phyloP scores from a whole-genome alignment of 2,113 vertebrate genomes.

The Eleginops maclovinus region DNA sequence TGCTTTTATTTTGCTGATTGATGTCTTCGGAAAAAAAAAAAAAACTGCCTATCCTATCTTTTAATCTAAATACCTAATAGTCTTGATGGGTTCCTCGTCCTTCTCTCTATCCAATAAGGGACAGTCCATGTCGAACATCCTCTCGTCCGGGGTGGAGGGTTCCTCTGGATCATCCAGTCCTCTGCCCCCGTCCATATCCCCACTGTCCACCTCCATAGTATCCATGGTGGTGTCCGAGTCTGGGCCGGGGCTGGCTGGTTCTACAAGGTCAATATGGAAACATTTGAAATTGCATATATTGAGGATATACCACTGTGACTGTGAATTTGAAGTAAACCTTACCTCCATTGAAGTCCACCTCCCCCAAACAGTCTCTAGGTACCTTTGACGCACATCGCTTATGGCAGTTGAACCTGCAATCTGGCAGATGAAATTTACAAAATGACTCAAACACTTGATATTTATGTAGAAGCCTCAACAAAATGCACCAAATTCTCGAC shows the following conservation, averaged over 20 bases:
- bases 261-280: conserved; percentile 70
- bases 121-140: conserved; percentile 94
- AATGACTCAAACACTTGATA: neutral
- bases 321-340: conserved; percentile 44
- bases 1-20: too few relatives aligned
- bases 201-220: conserved; percentile 96
- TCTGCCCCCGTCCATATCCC: conserved; percentile 89
- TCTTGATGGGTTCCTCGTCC: conserved; percentile 93
- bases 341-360: conserved; percentile 97
- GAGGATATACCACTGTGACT: neutral
- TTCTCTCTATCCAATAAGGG: conserved; percentile 92
- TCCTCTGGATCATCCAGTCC: conserved; percentile 93
- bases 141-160: conserved; percentile 93
- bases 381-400: conserved; percentile 98
- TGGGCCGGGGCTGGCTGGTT: conserved; percentile 91
- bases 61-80: conserved; percentile 87
- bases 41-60: neutral
- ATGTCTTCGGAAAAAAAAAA: too few relatives aligned
- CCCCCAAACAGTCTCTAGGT: conserved; percentile 96
- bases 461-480: neutral
- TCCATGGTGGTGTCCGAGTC: conserved; percentile 97
- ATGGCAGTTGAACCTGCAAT: conserved; percentile 98
- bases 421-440: conserved; percentile 71
- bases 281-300: neutral
- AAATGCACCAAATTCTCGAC: neutral